These are phyloP conservation scores for Montipora capitata DNA, from an alignment of 92 coral and sea anemone genomes.

Conservation along the genomic window DNA sequence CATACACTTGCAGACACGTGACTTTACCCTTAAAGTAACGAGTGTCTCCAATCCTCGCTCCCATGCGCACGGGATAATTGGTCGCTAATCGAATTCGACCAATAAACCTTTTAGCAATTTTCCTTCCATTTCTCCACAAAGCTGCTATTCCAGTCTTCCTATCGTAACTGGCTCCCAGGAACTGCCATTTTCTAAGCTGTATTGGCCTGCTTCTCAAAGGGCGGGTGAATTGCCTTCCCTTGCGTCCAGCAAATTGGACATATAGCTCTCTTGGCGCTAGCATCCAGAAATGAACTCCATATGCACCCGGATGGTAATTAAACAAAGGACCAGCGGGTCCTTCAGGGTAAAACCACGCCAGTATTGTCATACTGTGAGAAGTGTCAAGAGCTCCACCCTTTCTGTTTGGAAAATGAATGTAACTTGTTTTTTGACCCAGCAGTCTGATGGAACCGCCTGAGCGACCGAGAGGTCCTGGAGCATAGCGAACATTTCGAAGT, in stretches of 20 bases:
- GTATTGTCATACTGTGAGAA: slow-evolving; percentile 66
- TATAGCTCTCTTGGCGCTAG: slow-evolving; percentile 48
- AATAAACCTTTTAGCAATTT: slow-evolving; percentile 54
- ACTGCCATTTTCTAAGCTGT: slow-evolving; percentile 76
- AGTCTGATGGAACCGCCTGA: slow-evolving; percentile 68
- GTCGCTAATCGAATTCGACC: slow-evolving; percentile 83
- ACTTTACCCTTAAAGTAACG: slow-evolving; percentile 76
- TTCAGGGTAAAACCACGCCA: slow-evolving; percentile 74
- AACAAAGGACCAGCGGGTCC: slow-evolving; percentile 82
- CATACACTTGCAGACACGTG: slow-evolving; percentile 76
- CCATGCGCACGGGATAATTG: slow-evolving; percentile 87
- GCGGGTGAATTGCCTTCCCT: slow-evolving; percentile 53
- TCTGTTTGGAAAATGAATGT: slow-evolving; percentile 72
- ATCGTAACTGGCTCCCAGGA: slow-evolving; percentile 78
- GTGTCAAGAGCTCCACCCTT: slow-evolving; percentile 76
- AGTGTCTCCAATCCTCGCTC: slow-evolving; percentile 70
- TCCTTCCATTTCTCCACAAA: slow-evolving; percentile 70
- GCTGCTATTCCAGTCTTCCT: slow-evolving; percentile 76
- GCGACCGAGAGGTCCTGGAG: slow-evolving; percentile 74
- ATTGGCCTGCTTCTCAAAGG: slow-evolving; percentile 45
- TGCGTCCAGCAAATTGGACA: slow-evolving; percentile 77
- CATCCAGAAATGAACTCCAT: slow-evolving; percentile 86
- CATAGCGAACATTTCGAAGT: slow-evolving; percentile 50
- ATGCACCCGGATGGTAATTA: slow-evolving; percentile 85
- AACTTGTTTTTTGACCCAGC: slow-evolving; percentile 57